Evolutionary conservation across 2,113 vertebrate genomes (phyloP).

Genomic region (Eublepharis macularius): DNA sequence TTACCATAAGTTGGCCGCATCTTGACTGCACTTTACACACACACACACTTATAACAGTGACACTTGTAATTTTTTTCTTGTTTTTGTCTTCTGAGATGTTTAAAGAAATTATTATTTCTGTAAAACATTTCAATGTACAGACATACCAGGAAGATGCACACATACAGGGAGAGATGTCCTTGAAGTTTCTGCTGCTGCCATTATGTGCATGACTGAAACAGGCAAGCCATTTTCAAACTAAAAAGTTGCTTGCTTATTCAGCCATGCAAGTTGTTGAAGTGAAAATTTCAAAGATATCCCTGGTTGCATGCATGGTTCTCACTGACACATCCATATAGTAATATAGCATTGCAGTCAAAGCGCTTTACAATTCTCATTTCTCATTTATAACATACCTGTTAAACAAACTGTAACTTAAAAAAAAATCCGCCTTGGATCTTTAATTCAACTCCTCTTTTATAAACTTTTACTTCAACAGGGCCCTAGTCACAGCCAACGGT

Average conservation of each 20-base stretch:
- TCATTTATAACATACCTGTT: background rate
- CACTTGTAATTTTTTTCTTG: background rate
- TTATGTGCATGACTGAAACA: background rate
- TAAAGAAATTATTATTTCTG: background rate
- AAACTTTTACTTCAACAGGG: too few species aligned
- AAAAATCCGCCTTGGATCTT: too few species aligned
- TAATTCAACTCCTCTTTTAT: too few species aligned
- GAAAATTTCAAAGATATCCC: background rate
- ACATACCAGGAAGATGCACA: too few species aligned
- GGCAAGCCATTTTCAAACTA: background rate
- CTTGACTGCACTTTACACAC: too few species aligned
- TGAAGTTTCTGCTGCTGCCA: background rate
- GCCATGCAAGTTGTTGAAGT: background rate
- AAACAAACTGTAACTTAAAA: too few species aligned
- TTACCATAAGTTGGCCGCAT: too few species aligned
- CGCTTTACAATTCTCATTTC: background rate
- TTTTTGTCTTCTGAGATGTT: background rate
- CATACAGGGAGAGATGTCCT: background rate
- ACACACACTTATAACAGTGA: too few species aligned
- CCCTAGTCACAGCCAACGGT: too few species aligned
- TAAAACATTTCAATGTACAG: background rate
- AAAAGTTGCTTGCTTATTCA: background rate
- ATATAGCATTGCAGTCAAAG: background rate
- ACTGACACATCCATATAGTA: background rate
- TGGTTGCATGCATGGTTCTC: background rate